phyloP scores from a whole-genome alignment of 2,888 invertebrate species.

The Cheilosia scutellata region DNA sequence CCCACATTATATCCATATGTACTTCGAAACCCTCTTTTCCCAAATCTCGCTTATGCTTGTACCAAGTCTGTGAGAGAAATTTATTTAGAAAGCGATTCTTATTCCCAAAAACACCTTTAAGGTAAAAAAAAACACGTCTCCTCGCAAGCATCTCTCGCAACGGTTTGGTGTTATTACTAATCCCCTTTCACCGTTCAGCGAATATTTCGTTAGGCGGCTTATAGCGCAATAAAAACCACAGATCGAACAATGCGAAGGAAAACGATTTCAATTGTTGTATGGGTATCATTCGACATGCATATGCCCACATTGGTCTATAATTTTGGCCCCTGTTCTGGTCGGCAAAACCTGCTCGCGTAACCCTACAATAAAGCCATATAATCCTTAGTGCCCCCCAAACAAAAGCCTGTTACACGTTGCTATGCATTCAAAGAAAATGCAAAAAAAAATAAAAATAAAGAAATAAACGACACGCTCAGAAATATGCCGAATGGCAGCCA shows the following conservation, averaged over 20 bases:
- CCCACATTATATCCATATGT: too few species aligned
- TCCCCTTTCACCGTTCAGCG: slow-evolving; percentile 48
- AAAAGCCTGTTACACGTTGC: slow-evolving; percentile 44
- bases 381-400: slow-evolving; percentile 32
- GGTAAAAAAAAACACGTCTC: slow-evolving; percentile 26
- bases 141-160: slow-evolving; percentile 4
- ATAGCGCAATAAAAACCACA: slow-evolving; percentile 49
- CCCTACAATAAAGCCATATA: slow-evolving; percentile 62
- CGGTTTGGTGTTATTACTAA: slow-evolving; percentile 17
- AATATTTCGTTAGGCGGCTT: slow-evolving; percentile 38
- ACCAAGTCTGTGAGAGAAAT: neutral
- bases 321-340: slow-evolving; percentile 30
- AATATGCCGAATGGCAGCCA: slow-evolving; percentile 58
- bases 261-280: slow-evolving; percentile 36
- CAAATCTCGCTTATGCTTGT: too few species aligned
- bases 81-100: slow-evolving; percentile 38
- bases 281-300: slow-evolving; percentile 2
- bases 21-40: too few species aligned
- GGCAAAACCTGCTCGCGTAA: slow-evolving; percentile 57
- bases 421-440: slow-evolving; percentile 23
- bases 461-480: neutral
- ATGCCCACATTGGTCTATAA: slow-evolving; percentile 4
- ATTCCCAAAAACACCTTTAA: slow-evolving; percentile 8
- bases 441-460: neutral
- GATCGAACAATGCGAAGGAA: slow-evolving; percentile 43